A percentile compares a stretch with the other conserved stretches of the same genome.
Evolutionary conservation across 2,797 vertebrate species (phyloP).

Genomic region (Synanceia verrucosa): DNA sequence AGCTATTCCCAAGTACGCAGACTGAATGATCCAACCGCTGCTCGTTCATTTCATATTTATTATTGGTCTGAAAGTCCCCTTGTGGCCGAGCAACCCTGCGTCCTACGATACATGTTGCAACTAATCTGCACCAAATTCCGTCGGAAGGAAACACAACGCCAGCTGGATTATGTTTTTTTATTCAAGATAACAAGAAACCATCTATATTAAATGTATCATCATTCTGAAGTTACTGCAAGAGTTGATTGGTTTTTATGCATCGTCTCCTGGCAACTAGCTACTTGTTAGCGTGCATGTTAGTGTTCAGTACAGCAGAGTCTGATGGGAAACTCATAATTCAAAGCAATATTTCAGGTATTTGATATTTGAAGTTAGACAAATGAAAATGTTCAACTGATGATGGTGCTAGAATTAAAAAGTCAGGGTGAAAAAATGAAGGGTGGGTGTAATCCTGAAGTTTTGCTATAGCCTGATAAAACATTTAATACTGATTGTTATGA

Average conservation of each 20-base stretch:
- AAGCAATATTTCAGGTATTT: too few relatives aligned
- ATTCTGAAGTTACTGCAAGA: neutral
- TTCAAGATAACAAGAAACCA: neutral
- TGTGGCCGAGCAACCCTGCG: neutral
- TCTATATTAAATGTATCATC: neutral
- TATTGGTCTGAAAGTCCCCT: conserved; percentile 6
- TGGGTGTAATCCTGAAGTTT: too few relatives aligned
- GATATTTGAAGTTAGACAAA: neutral
- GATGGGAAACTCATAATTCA: neutral
- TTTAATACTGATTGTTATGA: too few relatives aligned
- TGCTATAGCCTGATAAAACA: too few relatives aligned
- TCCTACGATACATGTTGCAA: neutral
- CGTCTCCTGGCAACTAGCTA: neutral
- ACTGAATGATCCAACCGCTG: neutral
- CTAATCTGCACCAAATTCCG: neutral
- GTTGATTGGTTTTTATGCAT: neutral
- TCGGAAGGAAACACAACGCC: neutral
- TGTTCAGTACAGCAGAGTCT: neutral
- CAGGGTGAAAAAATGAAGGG: too few relatives aligned
- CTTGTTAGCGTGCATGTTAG: neutral
- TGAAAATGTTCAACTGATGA: neutral
- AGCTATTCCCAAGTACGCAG: conserved; percentile 22
- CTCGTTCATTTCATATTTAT: conserved; percentile 42
- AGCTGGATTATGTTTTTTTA: fast-evolving
- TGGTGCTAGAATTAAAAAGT: neutral